phyloP scores from a whole-genome alignment of 2,888 invertebrate genomes.

The Caenorhabditis sp. region DNA sequence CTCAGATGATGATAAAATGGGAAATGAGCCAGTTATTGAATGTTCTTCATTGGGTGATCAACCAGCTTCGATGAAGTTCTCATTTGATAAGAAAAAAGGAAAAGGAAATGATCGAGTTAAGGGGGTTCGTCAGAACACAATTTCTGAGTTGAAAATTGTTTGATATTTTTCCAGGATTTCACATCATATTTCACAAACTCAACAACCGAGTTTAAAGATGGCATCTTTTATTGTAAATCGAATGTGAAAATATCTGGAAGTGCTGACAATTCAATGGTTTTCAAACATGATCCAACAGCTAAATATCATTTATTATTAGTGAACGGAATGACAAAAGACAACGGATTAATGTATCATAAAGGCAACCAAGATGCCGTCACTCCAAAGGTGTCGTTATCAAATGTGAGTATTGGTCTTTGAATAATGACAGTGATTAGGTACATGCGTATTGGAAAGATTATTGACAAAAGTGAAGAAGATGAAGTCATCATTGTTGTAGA shows the following conservation, averaged over 20 bases:
- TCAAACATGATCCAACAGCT: slow-evolving; percentile 23
- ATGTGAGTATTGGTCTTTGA: slow-evolving; percentile 13
- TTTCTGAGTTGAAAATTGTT: not conserved
- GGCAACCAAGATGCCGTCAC: slow-evolving; percentile 18
- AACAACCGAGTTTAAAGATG: slow-evolving; percentile 20
- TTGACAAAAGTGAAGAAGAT: slow-evolving; percentile 9
- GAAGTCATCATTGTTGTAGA: not conserved
- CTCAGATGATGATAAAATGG: slow-evolving; percentile 49
- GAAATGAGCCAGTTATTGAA: slow-evolving; percentile 46
- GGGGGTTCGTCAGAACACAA: slow-evolving; percentile 11
- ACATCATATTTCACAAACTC: slow-evolving; percentile 23
- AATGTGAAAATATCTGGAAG: slow-evolving; percentile 29
- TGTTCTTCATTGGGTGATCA: slow-evolving; percentile 46
- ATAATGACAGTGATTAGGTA: not conserved
- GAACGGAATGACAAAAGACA: slow-evolving; percentile 28
- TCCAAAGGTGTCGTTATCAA: slow-evolving; percentile 18
- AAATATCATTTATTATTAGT: slow-evolving; percentile 38
- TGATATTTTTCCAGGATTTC: slow-evolving; percentile 18
- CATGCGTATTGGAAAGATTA: not conserved
- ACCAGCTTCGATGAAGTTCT: slow-evolving; percentile 39
- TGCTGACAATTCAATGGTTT: slow-evolving; percentile 13
- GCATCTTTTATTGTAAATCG: slow-evolving; percentile 34
- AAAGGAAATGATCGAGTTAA: slow-evolving; percentile 29
- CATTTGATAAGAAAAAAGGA: slow-evolving; percentile 36
- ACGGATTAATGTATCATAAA: slow-evolving; percentile 23